Base-by-base conservation (phyloP, 2,888 invertebrate genomes). In the Cantharis flavilabris region DNA sequence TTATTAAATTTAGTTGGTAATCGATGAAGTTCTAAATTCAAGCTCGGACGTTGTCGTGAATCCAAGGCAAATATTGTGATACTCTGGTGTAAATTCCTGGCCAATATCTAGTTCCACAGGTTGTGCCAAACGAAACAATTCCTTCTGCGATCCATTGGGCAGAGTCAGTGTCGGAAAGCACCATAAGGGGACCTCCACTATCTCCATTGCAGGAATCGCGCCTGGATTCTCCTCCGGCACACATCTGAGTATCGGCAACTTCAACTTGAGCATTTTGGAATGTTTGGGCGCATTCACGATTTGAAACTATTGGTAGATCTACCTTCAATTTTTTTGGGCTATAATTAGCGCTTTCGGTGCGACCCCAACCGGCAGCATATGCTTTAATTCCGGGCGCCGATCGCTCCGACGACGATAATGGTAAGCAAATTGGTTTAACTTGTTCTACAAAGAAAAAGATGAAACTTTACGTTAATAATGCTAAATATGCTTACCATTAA, bases 191-290 rank as follows among this genome's bases (percentile, higher is more conserved):
- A 3, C 75, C 75, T 13, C 75, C 75, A 1, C 71, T 71, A 62
- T 75, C 75, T 67, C 75, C 75, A 11, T 67, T 65, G 20, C 71
- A 75, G 3, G 75, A 20, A 67, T 75, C 75, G 13, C 49, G 49
- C 3, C 90, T 90, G 0, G 90, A 87, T 33, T 89, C 71, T 11
- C 75, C 71, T 9, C 75, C 75, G 0, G 71, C 75, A 62, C 76
- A 76, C n/a, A 76, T 28, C 9, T 76, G 76, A 13, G 71, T 30
- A n/a, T 18, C 16, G n/a, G 9, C 62, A 1, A 72, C 16, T 3
- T 16, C 30, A 3, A 72, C 16, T 9, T 30, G 18, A 28, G 18
- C 28, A 11, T 2, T 18, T 9, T 1, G 0, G 3, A 72, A 90
- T 62, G 91, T 90, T 5, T 4, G 7, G 0, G 85, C 83, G 11